Conservation (phyloP, 2,113 vertebrate species). For the Ageneiosus marmoratus region DNA sequence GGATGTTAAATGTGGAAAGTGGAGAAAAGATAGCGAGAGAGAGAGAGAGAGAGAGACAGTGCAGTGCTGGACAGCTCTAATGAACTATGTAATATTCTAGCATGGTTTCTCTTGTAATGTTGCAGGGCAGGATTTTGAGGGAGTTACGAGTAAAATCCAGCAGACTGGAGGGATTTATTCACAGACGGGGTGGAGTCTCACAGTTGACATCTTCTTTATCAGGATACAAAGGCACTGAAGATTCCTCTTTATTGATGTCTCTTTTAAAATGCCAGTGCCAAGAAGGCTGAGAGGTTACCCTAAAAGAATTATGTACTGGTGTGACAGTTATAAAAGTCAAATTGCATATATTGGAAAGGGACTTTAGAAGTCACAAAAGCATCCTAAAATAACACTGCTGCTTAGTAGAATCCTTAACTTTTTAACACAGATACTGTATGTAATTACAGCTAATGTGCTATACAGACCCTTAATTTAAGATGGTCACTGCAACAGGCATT, state of each 20-base stretch:
- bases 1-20: constrained; percentile 21
- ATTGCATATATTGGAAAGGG: background rate
- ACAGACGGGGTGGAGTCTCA: constrained; percentile 71
- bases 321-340: background rate
- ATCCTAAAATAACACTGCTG: background rate
- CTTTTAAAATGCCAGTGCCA: constrained; percentile 15
- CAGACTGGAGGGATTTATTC: constrained; percentile 68
- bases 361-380: constrained; percentile 13
- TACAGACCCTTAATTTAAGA: constrained; percentile 34
- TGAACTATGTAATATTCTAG: constrained; percentile 76
- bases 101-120: constrained; percentile 71
- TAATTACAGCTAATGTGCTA: background rate
- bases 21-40: constrained; percentile 16
- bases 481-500: constrained; percentile 58
- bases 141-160: constrained; percentile 74
- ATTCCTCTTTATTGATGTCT: constrained; percentile 12
- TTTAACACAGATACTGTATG: constrained; percentile 17
- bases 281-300: constrained; percentile 13
- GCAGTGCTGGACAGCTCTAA: constrained; percentile 63
- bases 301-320: constrained; percentile 3
- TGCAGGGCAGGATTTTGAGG: constrained; percentile 69
- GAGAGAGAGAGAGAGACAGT: constrained; percentile 27
- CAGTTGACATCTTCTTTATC: constrained; percentile 77
- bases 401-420: background rate
- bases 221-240: constrained; percentile 32